Evolutionary conservation across 1,140 invertebrate species (phyloP).

Genomic region (Maniola jurtina): DNA sequence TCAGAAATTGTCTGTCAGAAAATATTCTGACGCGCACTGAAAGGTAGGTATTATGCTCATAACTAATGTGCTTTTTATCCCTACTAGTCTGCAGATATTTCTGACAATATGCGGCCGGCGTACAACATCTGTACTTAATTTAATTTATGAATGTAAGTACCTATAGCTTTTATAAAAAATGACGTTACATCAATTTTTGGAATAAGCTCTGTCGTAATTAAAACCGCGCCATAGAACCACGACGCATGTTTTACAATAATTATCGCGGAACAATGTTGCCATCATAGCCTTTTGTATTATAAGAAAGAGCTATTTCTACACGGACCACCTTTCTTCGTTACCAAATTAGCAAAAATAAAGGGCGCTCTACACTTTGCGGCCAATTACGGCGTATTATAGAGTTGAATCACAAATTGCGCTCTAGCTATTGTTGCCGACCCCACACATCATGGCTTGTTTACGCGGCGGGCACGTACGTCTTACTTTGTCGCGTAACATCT

Average conservation of each 20-base stretch:
- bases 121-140: too few relatives aligned
- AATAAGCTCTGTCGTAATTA: too few relatives aligned
- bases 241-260: slow-evolving; percentile 6
- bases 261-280: slow-evolving; percentile 37
- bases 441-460: slow-evolving; percentile 71
- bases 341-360: slow-evolving; percentile 57
- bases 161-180: too few relatives aligned
- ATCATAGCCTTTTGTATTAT: slow-evolving; percentile 23
- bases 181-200: too few relatives aligned
- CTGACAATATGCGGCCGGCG: too few relatives aligned
- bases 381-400: slow-evolving; percentile 67
- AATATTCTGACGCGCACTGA: too few relatives aligned
- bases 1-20: too few relatives aligned
- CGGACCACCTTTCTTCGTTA: slow-evolving; percentile 45
- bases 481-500: slow-evolving; percentile 75
- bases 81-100: too few relatives aligned
- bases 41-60: too few relatives aligned
- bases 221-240: too few relatives aligned
- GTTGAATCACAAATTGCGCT: slow-evolving; percentile 70
- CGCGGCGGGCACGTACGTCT: slow-evolving; percentile 62
- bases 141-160: too few relatives aligned
- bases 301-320: slow-evolving; percentile 39
- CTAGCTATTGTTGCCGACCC: slow-evolving; percentile 70
- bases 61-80: too few relatives aligned
- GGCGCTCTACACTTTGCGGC: slow-evolving; percentile 44